Percentiles rank a stretch among this genome's conserved stretches.
These are phyloP conservation scores for Plagiodera versicolora DNA, from an alignment of 2,888 invertebrate species.

Conservation along the genomic window DNA sequence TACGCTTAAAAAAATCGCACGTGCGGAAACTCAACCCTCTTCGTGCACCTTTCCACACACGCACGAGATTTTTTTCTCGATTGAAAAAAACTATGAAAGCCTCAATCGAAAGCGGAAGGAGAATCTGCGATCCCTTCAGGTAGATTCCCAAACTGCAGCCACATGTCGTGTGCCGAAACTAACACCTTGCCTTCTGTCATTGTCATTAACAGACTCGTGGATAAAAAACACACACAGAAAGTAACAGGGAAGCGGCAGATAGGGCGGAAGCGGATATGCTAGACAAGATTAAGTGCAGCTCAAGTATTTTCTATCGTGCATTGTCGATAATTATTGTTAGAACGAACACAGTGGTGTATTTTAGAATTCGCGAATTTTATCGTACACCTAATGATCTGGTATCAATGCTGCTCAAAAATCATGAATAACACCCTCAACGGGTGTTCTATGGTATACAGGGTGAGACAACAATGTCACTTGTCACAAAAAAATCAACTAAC, in stretches of 20 bases:
- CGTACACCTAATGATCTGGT: too few relatives aligned
- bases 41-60: slow-evolving; percentile 23
- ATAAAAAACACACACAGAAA: slow-evolving; percentile 21
- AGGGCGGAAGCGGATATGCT: slow-evolving; percentile 35
- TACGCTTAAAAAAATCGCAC: slow-evolving; percentile 22
- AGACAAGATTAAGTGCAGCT: slow-evolving; percentile 19
- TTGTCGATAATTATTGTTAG: slow-evolving; percentile 11
- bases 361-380: too few relatives aligned
- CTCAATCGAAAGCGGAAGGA: slow-evolving; percentile 28
- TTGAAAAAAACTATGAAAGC: slow-evolving; percentile 23
- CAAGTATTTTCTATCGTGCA: slow-evolving; percentile 18
- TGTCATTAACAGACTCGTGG: slow-evolving; percentile 20
- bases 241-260: slow-evolving; percentile 35
- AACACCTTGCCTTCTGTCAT: slow-evolving; percentile 25
- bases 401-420: too few relatives aligned
- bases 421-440: too few relatives aligned
- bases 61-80: slow-evolving; percentile 19
- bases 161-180: slow-evolving; percentile 29
- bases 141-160: slow-evolving; percentile 24
- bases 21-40: slow-evolving; percentile 22
- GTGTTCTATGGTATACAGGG: too few relatives aligned
- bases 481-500: too few relatives aligned
- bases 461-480: too few relatives aligned
- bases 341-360: too few relatives aligned
- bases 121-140: slow-evolving; percentile 14